Base-by-base conservation (phyloP, 2,113 vertebrate genomes). In the Camelus bactrianus region DNA sequence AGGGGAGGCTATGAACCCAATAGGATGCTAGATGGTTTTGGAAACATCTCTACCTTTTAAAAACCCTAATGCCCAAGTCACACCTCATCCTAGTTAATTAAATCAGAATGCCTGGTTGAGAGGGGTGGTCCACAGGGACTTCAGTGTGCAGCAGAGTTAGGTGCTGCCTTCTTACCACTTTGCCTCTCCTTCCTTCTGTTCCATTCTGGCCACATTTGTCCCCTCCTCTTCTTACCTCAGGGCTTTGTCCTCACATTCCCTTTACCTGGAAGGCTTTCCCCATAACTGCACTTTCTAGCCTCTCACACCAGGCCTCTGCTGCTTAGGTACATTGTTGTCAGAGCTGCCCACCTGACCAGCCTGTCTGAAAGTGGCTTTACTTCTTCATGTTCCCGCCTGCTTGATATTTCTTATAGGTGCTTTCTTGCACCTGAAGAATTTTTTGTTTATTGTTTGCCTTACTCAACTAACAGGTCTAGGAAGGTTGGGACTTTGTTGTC, bases 281-380 rank as follows among this genome's bases (percentile, higher is more conserved):
- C 26, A 1, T 38, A 30, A 32, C 20, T 46, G 1, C 9, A 19
- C 0, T 0, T 19, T 52, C 32, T 83, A 64, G n/a, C 56, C 12
- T 3, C 28, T 58, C 24, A 28, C 3, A 3, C 14, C 7, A 54
- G 46, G 24, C 10, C 16, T 28, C 38, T 82, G 28, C n/a, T 13
- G 14, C 15, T n/a, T 30, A 17, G 4, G 14, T 42, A 35, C 12
- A 5, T 30, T 64, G 48, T 32, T 80, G 56, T 42, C 46, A 72
- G 52, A 80, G 42, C 70, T 60, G 30, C 14, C 12, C 13, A 10
- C 10, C 2, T 22, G 38, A 73, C 50, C 28, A 58, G 15, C 19
- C 54, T 67, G 6, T 42, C 46, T 62, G 3, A 62, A 83, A 35
- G 20, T 58, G 56, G 28, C 30, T 28, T 75, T 62, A 26, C 19